Base-by-base conservation (phyloP, 2,888 invertebrate species). In the Drosophila prostipennis region DNA sequence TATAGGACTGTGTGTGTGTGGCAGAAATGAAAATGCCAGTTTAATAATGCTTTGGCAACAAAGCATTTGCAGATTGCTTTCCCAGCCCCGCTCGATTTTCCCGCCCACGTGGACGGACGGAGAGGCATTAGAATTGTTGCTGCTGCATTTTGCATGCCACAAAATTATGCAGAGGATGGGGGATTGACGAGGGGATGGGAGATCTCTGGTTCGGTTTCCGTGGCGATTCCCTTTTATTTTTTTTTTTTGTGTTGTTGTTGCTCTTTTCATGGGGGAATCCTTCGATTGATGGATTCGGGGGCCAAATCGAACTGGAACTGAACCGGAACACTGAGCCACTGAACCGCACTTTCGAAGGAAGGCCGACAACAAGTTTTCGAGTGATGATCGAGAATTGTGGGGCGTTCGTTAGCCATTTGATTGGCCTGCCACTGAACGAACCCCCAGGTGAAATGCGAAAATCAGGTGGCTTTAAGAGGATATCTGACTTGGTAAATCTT, bases 61-160 rank as follows among this genome's bases (percentile, higher is more conserved):
- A 80, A 80, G 79, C 82, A 80, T 84, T 80, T 85, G 85, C 77
- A 85, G 85, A 80, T 80, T 80, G 85, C 85, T 85, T 84, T 85
- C 77, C 61, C 46, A 60, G 39, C 7, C 46, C 37, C 48, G 1
- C 48, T 48, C 32, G 48, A 48, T 34, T 48, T 32, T n/a, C 8
- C 45, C 16, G 23, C 26, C 26, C 26, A 26, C 26, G 2, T 26
- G 26, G 32, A 7, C 48, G 16, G 32, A 48, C 16, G 16, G 16
- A 51, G 49, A 49, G 58, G 72, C 72, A 72, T 72, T 72, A 63
- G 73, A 56, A 54, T 60, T 54, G 60, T 61, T 61, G 56, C 64
- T 48, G 61, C 37, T 72, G 64, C 72, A 72, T 72, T 72, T 71
- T 72, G 57, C 72, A 72, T 72, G 72, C 64, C 57, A 49, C 71